Base-by-base conservation (phyloP, 2,888 invertebrate species). In the Dichetophora obliterata region DNA sequence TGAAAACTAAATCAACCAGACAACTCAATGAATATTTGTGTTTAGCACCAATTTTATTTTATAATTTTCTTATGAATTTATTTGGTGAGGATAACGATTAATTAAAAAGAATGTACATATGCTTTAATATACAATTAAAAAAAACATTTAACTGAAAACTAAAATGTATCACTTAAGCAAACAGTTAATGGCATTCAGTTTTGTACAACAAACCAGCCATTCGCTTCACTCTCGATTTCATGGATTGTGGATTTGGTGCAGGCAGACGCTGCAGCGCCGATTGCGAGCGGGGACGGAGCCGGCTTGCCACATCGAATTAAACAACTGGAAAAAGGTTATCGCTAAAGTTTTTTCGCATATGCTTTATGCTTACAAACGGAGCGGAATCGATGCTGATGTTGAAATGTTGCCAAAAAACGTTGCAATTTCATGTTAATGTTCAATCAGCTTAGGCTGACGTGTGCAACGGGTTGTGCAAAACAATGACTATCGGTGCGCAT, bases 401-500 rank as follows among this genome's bases (percentile, higher is more conserved):
- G 76, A 77, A 77, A 76, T 50, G 61, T 68, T 77, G 76, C 76
- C 76, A 76, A 76, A 76, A n/a, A 76, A 66, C n/a, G 68, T 68
- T 68, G 43, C 68, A 68, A 61, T 68, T 73, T 66, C 76, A 77
- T 77, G 76, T 65, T 68, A 59, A 59, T 59, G 76, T 77, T 73
- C 76, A 77, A 77, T 77, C 76, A 77, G 76, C 37, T 77, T 68
- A 73, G 43, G 76, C 76, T 73, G 73, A 73, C 70, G 73, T 73
- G 73, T 73, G 76, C 73, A 77, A 54, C 59, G 76, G 68, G 48
- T 59, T 73, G 73, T 77, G 59, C 73, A 73, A 73, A 73, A 77
- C 76, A 77, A 77, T 73, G 76, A 77, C 61, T 77, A 77, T 73
- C 76, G 76, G 73, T 65, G 70, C 73, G 76, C 73, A 71, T 77